phyloP scores from a whole-genome alignment of 2,797 vertebrate species.

The Rhinoraja longicauda region DNA sequence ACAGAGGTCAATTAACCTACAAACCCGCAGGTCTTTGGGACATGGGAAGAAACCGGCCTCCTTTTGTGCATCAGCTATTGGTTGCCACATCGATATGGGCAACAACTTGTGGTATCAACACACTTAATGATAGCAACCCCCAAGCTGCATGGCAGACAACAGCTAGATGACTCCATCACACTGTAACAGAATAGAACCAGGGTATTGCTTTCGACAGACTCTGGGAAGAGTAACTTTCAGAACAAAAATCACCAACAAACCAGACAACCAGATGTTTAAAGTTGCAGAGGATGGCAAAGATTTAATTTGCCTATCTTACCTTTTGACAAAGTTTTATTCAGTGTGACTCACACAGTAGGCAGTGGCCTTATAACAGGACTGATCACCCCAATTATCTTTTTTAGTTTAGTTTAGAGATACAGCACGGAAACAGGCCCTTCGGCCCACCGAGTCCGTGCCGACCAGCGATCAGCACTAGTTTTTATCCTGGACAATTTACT shows the following conservation, averaged over 20 bases:
- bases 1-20: too few relatives aligned
- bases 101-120: background rate
- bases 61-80: background rate
- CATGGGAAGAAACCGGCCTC: too few relatives aligned
- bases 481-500: too few relatives aligned
- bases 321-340: background rate
- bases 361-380: background rate
- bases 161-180: background rate
- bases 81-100: background rate
- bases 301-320: background rate
- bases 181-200: background rate
- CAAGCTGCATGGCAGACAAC: background rate
- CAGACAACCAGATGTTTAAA: slow-evolving; percentile 11
- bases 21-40: too few relatives aligned
- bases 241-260: background rate
- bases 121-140: background rate
- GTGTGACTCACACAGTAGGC: too few relatives aligned
- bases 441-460: too few relatives aligned
- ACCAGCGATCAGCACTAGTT: too few relatives aligned
- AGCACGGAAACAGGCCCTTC: too few relatives aligned
- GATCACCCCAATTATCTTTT: background rate
- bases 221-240: background rate
- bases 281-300: slow-evolving; percentile 6
- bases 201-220: background rate
- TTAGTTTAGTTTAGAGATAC: too few relatives aligned